Percentiles rank a stretch among this genome's conserved stretches.
These are phyloP conservation scores for Pterostichus madidus DNA, from an alignment of 2,888 invertebrate genomes.

Conservation along the genomic window DNA sequence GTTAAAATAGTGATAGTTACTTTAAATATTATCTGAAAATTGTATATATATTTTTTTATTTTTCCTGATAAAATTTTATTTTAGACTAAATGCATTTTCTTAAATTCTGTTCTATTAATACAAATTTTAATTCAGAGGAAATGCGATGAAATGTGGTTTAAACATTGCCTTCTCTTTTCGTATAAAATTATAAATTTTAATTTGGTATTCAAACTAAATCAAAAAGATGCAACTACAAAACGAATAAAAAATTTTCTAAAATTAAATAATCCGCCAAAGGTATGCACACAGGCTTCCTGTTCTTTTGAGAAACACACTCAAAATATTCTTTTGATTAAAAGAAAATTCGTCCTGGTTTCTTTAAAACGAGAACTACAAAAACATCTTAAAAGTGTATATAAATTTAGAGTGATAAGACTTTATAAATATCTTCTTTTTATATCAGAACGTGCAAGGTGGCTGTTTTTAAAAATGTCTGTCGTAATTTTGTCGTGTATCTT, in stretches of 20 bases:
- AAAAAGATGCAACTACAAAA: constrained; percentile 17
- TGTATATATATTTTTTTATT: no score
- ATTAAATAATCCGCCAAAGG: not conserved
- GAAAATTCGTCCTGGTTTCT: constrained; percentile 3
- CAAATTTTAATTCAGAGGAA: no score
- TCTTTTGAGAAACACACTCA: constrained; percentile 5
- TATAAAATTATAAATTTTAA: not conserved
- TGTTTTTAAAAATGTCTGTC: not conserved
- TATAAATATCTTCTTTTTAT: constrained; percentile 47
- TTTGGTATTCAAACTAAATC: not conserved
- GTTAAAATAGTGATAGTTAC: no score
- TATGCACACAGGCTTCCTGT: not conserved
- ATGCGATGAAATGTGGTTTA: not conserved
- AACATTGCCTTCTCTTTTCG: not conserved
- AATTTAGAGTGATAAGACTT: constrained; percentile 29
- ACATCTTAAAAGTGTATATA: constrained; percentile 39
- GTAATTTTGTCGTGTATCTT: constrained; percentile 2
- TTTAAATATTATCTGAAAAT: no score
- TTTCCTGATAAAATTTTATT: no score
- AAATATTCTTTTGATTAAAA: constrained; percentile 42
- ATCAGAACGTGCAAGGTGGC: constrained; percentile 5
- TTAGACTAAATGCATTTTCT: no score
- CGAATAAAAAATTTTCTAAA: not conserved
- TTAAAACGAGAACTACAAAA: constrained; percentile 34
- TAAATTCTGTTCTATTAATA: no score